phyloP scores from a whole-genome alignment of 2,113 vertebrate genomes.

The Plecturocebus donacophilus region DNA sequence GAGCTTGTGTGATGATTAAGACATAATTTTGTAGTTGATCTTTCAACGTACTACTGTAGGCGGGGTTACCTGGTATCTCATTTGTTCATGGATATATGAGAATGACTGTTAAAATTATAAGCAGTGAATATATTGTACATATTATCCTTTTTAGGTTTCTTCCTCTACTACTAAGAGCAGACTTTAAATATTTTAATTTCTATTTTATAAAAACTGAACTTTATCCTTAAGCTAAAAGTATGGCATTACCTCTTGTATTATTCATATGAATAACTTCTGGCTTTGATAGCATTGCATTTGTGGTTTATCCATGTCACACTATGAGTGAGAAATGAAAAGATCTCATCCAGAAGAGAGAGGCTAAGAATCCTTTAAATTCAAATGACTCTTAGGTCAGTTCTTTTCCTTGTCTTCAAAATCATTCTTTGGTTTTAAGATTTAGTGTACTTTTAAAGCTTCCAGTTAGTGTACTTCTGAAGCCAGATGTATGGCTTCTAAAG shows the following conservation, averaged over 20 bases:
- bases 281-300: constrained; percentile 26
- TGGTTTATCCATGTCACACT: not conserved
- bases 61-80: not conserved
- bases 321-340: constrained; percentile 24
- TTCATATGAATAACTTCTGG: not conserved
- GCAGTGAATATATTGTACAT: not conserved
- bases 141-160: not conserved
- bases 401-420: constrained; percentile 18
- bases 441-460: not conserved
- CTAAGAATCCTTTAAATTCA: constrained; percentile 1
- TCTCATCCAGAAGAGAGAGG: not conserved
- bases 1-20: not conserved
- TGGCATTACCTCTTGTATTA: not conserved
- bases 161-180: not conserved
- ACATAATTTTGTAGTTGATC: not conserved
- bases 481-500: not conserved
- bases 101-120: not conserved
- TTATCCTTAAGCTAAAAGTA: constrained; percentile 26
- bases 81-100: not conserved
- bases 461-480: not conserved
- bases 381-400: not conserved
- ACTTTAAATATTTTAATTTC: constrained; percentile 47
- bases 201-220: constrained; percentile 25
- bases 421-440: constrained; percentile 29
- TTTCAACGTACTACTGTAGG: not conserved